Base-by-base conservation (phyloP, 1,140 invertebrate genomes). In the Aporrectodea caliginosa region DNA sequence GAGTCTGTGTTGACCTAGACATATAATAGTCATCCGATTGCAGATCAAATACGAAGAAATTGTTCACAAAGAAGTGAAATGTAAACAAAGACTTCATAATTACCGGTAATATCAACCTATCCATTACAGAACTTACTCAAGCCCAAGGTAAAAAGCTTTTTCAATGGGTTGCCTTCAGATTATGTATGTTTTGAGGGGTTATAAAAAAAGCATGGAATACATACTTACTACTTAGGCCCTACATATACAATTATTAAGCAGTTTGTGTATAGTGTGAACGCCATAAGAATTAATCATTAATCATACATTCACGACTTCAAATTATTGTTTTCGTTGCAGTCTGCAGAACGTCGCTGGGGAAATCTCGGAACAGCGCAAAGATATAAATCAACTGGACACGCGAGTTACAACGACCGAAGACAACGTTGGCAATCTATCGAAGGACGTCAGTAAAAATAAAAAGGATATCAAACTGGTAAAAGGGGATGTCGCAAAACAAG, bases 341-440 rank as follows among this genome's bases (percentile, higher is more conserved):
- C 58, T 84, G 16, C 79, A 80, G 29, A 80, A 70, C 32, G 75
- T 84, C 6, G 34, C 69, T 0, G 70, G 79, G 14, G 79, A 83
- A 22, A 32, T 84, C 68, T 75, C 80, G 31, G 79, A 83, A 33
- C 68, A 77, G n/a, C 74, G 82, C 34, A 78, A 75, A 2, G 78
- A 83, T 27, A 79, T 85, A 1, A 73, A 77, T 16, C 73, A 83
- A 14, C 72, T 85, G 32, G 80, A 82, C 27, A 70, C 70, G 6
- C 68, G 77, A n/a, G 81, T 84, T 33, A 76, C 80, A 14, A 73
- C 58, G 16, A 82, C 81, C 12, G 82, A 85, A 35, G 82, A 77
- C 0, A 82, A 77, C 29, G 79, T 86, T 22, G 78, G 81, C 6
- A 70, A 29, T 14, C 69, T 78, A 0, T 31, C 34, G 6, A 29